Percentiles rank a stretch among this genome's conserved stretches.
These are phyloP conservation scores for Meloidogyne exigua DNA, from an alignment of 1,140 invertebrate species.

Conservation along the genomic window DNA sequence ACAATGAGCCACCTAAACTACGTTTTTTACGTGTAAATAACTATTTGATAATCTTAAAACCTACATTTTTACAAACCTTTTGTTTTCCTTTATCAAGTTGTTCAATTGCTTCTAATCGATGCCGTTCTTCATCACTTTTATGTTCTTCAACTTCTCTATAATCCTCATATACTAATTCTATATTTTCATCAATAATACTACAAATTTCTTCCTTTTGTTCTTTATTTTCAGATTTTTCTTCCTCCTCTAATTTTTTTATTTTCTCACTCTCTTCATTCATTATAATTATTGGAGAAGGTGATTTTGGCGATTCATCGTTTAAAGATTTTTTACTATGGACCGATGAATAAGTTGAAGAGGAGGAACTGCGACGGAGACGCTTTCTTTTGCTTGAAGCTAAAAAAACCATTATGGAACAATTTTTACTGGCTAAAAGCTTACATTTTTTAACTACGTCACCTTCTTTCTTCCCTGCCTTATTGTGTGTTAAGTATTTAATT, in stretches of 20 bases:
- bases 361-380: neutral
- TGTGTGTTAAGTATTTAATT: neutral
- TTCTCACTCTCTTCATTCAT: neutral
- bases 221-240: neutral
- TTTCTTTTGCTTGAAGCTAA: neutral
- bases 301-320: neutral
- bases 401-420: neutral
- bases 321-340: neutral
- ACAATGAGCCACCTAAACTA: too few species aligned
- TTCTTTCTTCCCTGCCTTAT: neutral
- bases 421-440: neutral
- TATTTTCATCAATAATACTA: neutral
- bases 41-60: too few species aligned
- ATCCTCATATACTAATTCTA: slow-evolving; percentile 3
- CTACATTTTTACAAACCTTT: neutral
- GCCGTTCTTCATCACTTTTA: neutral
- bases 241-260: neutral
- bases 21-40: too few species aligned
- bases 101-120: neutral
- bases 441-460: neutral
- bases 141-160: neutral
- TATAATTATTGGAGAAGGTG: neutral
- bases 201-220: too few species aligned
- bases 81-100: neutral
- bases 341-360: neutral